Percentiles rank a stretch among this genome's conserved stretches.
These are phyloP conservation scores for Brachionus angularis DNA, from an alignment of 1,140 invertebrate genomes.

Conservation along the genomic window DNA sequence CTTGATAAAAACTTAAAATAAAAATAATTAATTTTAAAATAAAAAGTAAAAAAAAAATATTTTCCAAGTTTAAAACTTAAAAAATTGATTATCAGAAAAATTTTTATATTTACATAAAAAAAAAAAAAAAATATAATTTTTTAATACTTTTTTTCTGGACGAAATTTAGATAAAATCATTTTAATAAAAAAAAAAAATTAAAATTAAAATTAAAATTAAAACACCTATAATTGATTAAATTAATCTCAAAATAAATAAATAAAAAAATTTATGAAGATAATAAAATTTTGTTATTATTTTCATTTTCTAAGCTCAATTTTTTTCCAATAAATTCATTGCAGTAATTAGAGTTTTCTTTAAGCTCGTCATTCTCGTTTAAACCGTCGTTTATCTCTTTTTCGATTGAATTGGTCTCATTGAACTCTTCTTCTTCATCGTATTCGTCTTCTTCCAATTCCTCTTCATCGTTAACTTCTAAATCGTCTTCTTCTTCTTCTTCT, in stretches of 20 bases:
- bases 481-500: conserved; percentile 15
- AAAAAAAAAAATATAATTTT: too few species aligned
- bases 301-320: neutral
- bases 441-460: neutral
- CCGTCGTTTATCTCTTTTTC: neutral
- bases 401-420: conserved; percentile 22
- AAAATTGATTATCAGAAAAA: too few species aligned
- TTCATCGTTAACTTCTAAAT: neutral
- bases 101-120: too few species aligned
- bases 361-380: neutral
- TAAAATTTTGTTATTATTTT: conserved; percentile 5
- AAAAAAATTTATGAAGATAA: neutral
- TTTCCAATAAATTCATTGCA: neutral
- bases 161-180: too few species aligned
- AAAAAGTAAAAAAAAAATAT: neutral
- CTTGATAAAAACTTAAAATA: neutral
- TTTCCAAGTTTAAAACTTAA: neutral
- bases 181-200: conserved; percentile 13
- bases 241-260: neutral
- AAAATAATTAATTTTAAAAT: neutral
- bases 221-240: too few species aligned
- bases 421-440: conserved; percentile 7
- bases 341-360: conserved; percentile 1
- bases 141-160: too few species aligned
- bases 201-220: conserved; percentile 25